phyloP scores from a whole-genome alignment of 2,113 vertebrate genomes.

The Salvator merianae region DNA sequence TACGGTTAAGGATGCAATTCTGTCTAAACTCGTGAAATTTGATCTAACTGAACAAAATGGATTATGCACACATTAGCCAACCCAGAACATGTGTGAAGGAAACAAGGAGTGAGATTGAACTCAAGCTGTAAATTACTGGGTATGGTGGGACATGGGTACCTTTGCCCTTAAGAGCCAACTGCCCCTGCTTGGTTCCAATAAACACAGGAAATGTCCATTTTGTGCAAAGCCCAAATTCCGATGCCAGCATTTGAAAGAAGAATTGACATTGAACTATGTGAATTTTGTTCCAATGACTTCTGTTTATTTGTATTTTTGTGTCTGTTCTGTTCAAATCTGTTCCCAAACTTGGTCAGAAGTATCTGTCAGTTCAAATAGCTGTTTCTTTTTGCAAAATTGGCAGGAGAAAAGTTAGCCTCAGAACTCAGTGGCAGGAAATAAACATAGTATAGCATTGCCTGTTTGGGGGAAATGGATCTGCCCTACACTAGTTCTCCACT shows the following conservation, averaged over 20 bases:
- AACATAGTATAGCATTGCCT: not conserved
- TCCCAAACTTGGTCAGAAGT: not conserved
- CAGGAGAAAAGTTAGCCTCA: not conserved
- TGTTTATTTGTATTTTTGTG: not conserved
- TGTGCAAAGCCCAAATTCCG: not conserved
- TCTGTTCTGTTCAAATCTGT: not conserved
- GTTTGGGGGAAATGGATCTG: not conserved
- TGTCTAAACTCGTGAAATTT: too few species aligned
- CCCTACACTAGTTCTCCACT: slow-evolving; percentile 5
- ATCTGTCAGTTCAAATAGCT: not conserved
- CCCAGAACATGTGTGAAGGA: too few species aligned
- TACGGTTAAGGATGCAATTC: too few species aligned
- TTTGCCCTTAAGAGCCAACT: too few species aligned
- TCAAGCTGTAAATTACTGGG: too few species aligned
- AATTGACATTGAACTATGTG: not conserved
- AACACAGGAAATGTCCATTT: not conserved
- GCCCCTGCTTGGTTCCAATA: not conserved
- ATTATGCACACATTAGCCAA: too few species aligned
- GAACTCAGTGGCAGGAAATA: not conserved
- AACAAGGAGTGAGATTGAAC: too few species aligned
- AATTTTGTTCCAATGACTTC: not conserved
- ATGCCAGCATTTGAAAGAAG: not conserved
- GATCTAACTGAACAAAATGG: too few species aligned
- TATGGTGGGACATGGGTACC: too few species aligned
- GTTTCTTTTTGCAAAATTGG: not conserved